Conservation (phyloP, 1,140 invertebrate species). For the Neodiprion virginianus region DNA sequence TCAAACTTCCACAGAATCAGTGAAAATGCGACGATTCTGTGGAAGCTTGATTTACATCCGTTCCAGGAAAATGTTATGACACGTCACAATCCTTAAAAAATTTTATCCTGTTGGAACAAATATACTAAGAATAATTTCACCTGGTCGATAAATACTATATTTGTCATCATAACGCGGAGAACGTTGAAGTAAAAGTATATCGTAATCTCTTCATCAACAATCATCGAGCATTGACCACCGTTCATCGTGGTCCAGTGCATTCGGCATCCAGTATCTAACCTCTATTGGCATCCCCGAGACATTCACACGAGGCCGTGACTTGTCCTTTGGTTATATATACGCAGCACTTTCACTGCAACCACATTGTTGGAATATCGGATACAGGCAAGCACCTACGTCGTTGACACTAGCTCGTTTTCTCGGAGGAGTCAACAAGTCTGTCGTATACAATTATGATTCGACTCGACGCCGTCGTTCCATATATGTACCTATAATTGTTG, state of each 20-base stretch:
- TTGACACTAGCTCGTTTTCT: neutral
- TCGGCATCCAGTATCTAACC: too few relatives aligned
- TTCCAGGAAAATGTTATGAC: too few relatives aligned
- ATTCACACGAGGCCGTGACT: neutral
- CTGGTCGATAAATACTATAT: neutral
- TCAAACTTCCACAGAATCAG: too few relatives aligned
- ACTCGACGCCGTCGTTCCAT: too few relatives aligned
- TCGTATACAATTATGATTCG: too few relatives aligned
- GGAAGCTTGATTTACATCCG: too few relatives aligned
- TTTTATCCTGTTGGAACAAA: too few relatives aligned
- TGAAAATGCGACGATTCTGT: too few relatives aligned
- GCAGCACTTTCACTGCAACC: neutral
- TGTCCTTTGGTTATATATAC: neutral
- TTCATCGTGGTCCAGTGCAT: neutral
- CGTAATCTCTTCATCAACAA: neutral
- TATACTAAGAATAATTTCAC: neutral
- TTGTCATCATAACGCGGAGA: neutral
- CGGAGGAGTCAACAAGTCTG: neutral
- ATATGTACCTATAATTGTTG: too few relatives aligned
- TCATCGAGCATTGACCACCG: neutral
- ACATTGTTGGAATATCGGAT: neutral
- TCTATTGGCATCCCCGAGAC: too few relatives aligned
- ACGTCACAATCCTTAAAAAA: too few relatives aligned
- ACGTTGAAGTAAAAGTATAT: neutral
- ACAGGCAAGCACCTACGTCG: neutral